Evolutionary conservation across 1,140 invertebrate genomes (phyloP).

Genomic region (Formica selysi): DNA sequence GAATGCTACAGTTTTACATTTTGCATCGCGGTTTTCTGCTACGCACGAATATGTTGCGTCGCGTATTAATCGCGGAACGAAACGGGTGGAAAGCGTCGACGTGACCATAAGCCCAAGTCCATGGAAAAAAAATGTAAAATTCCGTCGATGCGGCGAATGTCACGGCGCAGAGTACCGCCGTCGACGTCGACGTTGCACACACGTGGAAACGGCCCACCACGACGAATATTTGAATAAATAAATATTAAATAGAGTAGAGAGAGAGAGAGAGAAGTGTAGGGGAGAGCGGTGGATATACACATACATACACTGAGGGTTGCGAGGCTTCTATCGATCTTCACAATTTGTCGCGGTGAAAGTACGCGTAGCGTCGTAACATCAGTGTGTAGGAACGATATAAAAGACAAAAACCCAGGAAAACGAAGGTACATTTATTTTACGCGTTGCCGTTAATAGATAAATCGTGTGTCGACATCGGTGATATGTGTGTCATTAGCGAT

Average conservation of each 20-base stretch:
- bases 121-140: slow-evolving; percentile 60
- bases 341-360: slow-evolving; percentile 60
- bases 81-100: slow-evolving; percentile 51
- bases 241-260: slow-evolving; percentile 61
- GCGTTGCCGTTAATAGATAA: neutral
- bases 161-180: slow-evolving; percentile 46
- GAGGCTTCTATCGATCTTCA: slow-evolving; percentile 60
- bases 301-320: slow-evolving; percentile 32
- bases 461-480: neutral
- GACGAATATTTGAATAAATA: slow-evolving; percentile 70
- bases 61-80: slow-evolving; percentile 52
- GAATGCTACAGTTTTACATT: slow-evolving; percentile 4
- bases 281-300: neutral
- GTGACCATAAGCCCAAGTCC: slow-evolving; percentile 46
- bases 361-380: slow-evolving; percentile 18
- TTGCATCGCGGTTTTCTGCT: neutral
- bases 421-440: neutral
- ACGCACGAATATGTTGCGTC: slow-evolving; percentile 30
- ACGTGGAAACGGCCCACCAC: slow-evolving; percentile 55
- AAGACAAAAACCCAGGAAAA: neutral
- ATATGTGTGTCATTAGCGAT: neutral
- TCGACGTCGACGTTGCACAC: slow-evolving; percentile 47
- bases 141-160: slow-evolving; percentile 54
- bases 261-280: neutral
- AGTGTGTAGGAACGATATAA: neutral